Conservation (phyloP, 2,888 invertebrate genomes). For the Crepidodera aurea region DNA sequence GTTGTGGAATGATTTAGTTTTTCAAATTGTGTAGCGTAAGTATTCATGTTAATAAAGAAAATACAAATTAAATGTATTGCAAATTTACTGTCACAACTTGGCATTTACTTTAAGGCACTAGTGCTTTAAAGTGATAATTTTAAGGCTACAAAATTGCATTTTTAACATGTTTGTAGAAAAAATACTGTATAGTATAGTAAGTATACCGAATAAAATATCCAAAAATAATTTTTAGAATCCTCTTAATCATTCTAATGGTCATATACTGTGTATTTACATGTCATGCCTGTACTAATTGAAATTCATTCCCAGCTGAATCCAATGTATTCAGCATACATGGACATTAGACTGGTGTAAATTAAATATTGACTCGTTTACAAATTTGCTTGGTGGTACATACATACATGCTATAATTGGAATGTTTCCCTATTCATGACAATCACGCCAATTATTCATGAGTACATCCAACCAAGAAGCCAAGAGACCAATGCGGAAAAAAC, state of each 20-base stretch:
- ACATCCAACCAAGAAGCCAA: conserved; percentile 5
- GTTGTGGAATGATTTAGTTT: too few relatives aligned
- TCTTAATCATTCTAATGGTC: conserved; percentile 10
- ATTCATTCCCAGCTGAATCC: conserved; percentile 31
- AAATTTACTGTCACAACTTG: too few relatives aligned
- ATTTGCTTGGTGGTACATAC: conserved; percentile 23
- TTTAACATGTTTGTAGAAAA: too few relatives aligned
- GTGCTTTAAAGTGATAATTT: too few relatives aligned
- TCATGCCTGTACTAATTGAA: conserved; percentile 27
- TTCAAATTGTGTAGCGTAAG: too few relatives aligned
- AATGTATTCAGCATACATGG: conserved; percentile 27
- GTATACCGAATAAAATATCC: too few relatives aligned
- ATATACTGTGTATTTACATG: conserved; percentile 16
- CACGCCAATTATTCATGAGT: conserved; percentile 25
- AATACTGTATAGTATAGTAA: too few relatives aligned
- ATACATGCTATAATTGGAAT: conserved; percentile 26
- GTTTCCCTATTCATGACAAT: conserved; percentile 31
- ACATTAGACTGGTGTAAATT: conserved; percentile 37
- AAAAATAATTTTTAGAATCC: background rate
- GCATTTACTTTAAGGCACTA: too few relatives aligned
- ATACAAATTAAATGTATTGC: too few relatives aligned
- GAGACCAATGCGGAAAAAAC: background rate
- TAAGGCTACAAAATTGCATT: too few relatives aligned
- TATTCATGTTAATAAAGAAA: too few relatives aligned
- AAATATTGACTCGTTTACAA: conserved; percentile 41